phyloP scores from a whole-genome alignment of 2,113 vertebrate species.

The Sander vitreus region DNA sequence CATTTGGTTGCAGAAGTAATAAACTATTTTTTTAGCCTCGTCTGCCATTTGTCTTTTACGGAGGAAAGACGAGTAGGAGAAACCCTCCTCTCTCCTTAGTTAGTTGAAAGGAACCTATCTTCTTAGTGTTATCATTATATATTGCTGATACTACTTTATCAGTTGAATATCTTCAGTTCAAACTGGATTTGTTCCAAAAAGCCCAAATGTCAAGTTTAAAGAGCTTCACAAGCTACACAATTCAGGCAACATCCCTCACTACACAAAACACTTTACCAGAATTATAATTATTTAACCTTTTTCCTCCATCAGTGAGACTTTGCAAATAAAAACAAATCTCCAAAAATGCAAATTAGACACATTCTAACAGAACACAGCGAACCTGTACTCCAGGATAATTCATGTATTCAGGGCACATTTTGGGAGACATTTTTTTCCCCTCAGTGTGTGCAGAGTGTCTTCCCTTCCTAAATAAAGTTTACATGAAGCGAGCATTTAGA shows the following conservation, averaged over 20 bases:
- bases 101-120: background rate
- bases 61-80: background rate
- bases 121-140: background rate
- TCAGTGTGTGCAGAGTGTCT: slow-evolving; percentile 8
- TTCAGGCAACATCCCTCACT: slow-evolving; percentile 4
- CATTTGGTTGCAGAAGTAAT: slow-evolving; percentile 15
- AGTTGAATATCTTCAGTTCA: slow-evolving; percentile 8
- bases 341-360: slow-evolving; percentile 52
- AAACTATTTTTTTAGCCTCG: slow-evolving; percentile 3
- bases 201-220: slow-evolving; percentile 41
- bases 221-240: slow-evolving; percentile 8
- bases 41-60: slow-evolving; percentile 15
- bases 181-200: slow-evolving; percentile 35
- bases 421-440: slow-evolving; percentile 1
- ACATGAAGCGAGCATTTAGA: slow-evolving; percentile 49
- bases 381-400: slow-evolving; percentile 38
- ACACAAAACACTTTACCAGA: background rate
- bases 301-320: slow-evolving; percentile 19
- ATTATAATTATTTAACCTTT: slow-evolving; percentile 42
- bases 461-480: slow-evolving; percentile 42
- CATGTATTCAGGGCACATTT: slow-evolving; percentile 54
- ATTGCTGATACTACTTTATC: background rate
- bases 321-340: slow-evolving; percentile 28
- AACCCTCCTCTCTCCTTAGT: too few relatives aligned
- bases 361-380: slow-evolving; percentile 25